Evolutionary conservation across 2,113 vertebrate species (phyloP).

Genomic region (Pseudolaguvia tuberculata): DNA sequence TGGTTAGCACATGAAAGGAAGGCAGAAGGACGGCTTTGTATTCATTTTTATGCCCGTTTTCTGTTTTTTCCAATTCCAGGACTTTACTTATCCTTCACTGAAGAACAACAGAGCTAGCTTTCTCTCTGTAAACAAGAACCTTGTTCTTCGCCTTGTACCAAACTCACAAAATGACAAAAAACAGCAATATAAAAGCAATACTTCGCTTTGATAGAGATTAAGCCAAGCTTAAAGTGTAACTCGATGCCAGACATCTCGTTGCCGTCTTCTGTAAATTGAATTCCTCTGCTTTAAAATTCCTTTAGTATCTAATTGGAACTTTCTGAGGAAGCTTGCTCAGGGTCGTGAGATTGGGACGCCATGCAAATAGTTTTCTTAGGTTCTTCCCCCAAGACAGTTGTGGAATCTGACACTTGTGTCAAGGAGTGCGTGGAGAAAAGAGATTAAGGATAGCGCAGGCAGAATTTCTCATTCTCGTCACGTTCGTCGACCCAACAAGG

Average conservation of each 20-base stretch:
- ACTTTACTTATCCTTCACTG: constrained; percentile 8
- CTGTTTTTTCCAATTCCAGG: constrained; percentile 16
- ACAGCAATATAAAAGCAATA: constrained; percentile 1
- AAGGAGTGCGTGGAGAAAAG: constrained; percentile 33
- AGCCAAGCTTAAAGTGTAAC: constrained; percentile 22
- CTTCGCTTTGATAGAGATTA: constrained; percentile 20
- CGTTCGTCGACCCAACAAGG: constrained; percentile 19
- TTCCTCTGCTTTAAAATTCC: constrained; percentile 29
- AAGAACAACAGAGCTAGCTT: constrained; percentile 15
- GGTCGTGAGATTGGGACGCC: constrained; percentile 41
- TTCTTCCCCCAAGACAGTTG: constrained; percentile 65
- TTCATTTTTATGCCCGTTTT: constrained; percentile 28
- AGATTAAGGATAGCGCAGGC: constrained; percentile 40
- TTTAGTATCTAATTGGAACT: constrained; percentile 45
- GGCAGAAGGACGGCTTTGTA: constrained; percentile 42
- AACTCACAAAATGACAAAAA: background rate
- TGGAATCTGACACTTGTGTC: constrained; percentile 55
- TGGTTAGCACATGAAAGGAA: constrained; percentile 58
- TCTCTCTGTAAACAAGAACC: background rate
- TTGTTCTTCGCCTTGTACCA: background rate
- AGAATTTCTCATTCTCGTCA: constrained; percentile 37
- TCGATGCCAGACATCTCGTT: constrained; percentile 19
- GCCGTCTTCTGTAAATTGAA: background rate
- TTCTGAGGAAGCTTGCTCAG: constrained; percentile 27
- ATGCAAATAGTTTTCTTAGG: constrained; percentile 58